Base-by-base conservation (phyloP, 2,113 vertebrate species). In the Chaenogobius annularis region DNA sequence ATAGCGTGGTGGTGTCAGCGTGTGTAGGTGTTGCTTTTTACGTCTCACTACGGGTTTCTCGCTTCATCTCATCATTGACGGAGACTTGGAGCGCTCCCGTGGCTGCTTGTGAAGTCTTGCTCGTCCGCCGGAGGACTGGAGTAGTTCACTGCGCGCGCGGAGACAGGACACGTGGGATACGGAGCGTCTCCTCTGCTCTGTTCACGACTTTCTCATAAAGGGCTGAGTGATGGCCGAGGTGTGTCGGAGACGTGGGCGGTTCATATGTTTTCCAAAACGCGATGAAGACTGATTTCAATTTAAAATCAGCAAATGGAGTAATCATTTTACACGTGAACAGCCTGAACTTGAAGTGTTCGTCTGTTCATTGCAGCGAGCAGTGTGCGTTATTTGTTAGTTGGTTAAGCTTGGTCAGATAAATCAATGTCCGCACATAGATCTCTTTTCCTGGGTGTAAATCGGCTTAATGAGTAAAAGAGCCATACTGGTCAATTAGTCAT, bases 151-250 rank as follows among this genome's bases (percentile, higher is more conserved):
- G 77, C 48, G 84, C 68, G 70, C 75, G 68, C 22, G 55, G 23
- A 26, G 58, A 73, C 35, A 65, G 55, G 74, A 74, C 83, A 83
- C 84, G 52, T 54, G 82, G 85, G 77, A 79, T 79, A 79, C 35
- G 46, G 61, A 66, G 79, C 70, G 15, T n/a, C 10, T 22, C 62
- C 22, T 26, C 55, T 3, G 55, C 55, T 58, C 55, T 26, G 15
- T 66, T 19, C 64, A 68, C 20, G 12, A 63, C 61, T 63, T 35
- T 40, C 31, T 40, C 61, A 63, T 63, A 40, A 61, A 10, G 35
- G 61, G 61, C 31, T 62, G 59, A 63, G 35, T 43, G 61, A 37
- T 63, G 61, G 61, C 7, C 35, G 61, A 7, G 61, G 0, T 19
- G 61, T n/a, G 20, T 26, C 3, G 26, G 58, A 61, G 61, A 35